A percentile compares a stretch with the other conserved stretches of the same genome.
Evolutionary conservation across 2,113 vertebrate species (phyloP).

Genomic region (Callopanchax toddi): DNA sequence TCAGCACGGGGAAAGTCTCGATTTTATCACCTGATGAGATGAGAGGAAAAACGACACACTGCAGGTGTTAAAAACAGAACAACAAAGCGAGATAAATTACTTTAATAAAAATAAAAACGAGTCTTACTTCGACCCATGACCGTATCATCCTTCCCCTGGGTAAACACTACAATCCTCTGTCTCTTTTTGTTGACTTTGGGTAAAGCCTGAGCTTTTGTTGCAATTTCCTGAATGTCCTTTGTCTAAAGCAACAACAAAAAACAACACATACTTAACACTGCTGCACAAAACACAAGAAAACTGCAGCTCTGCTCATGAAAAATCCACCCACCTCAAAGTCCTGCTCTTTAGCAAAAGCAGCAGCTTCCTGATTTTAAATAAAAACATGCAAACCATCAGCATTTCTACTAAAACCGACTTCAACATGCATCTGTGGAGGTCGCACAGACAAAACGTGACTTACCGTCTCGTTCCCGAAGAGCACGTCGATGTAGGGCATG

Average conservation of each 20-base stretch:
- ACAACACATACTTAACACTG: background rate
- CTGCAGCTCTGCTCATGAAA: background rate
- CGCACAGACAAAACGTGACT: constrained; percentile 43
- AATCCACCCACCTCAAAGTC: constrained; percentile 92
- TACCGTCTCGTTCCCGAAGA: constrained; percentile 96
- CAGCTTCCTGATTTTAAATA: constrained; percentile 87
- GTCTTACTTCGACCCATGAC: constrained; percentile 85
- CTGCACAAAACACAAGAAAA: background rate
- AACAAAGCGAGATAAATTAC: background rate
- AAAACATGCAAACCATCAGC: constrained; percentile 13
- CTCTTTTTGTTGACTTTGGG: constrained; percentile 91
- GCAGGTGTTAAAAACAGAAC: background rate
- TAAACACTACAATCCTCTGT: constrained; percentile 89
- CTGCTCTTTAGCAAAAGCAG: constrained; percentile 91
- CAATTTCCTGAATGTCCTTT: constrained; percentile 93
- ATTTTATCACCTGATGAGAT: constrained; percentile 81
- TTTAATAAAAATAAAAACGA: background rate
- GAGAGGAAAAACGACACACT: constrained; percentile 31
- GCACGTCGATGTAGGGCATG: constrained; percentile 93
- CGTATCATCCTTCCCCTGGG: constrained; percentile 92
- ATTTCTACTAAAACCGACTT: too few relatives aligned
- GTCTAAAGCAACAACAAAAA: constrained; percentile 79
- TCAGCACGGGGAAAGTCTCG: constrained; percentile 86
- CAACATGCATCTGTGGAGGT: background rate
- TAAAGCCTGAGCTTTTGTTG: constrained; percentile 88